Percentiles rank a stretch among this genome's conserved stretches.
phyloP scores from a whole-genome alignment of 2,113 vertebrate genomes.

The Acrocephalus arundinaceus region DNA sequence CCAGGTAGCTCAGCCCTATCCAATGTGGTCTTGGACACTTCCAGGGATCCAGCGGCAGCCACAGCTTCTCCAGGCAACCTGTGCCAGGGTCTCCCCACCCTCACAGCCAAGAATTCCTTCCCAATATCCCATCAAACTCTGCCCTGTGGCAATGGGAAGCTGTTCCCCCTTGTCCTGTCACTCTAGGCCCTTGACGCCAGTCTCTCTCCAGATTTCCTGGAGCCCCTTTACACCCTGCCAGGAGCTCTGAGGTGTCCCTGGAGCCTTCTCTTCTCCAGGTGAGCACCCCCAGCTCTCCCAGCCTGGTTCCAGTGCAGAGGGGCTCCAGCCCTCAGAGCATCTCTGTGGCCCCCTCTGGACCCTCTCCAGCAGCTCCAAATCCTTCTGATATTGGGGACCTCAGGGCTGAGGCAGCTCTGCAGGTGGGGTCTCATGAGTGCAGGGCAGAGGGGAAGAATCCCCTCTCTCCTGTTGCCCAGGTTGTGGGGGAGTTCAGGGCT shows the following conservation, averaged over 20 bases:
- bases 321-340: rapidly evolving
- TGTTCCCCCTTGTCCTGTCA: not conserved
- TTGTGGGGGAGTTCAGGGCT: rapidly evolving
- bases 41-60: not conserved
- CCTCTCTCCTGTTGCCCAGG: not conserved
- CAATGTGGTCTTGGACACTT: rapidly evolving
- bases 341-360: rapidly evolving
- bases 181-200: rapidly evolving
- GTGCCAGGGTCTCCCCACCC: rapidly evolving
- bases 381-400: rapidly evolving
- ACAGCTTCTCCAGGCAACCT: not conserved
- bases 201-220: not conserved
- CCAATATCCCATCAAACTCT: rapidly evolving
- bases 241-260: not conserved
- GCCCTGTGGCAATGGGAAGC: not conserved
- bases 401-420: not conserved
- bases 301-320: not conserved
- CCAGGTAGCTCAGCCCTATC: rapidly evolving
- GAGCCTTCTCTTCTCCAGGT: not conserved
- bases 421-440: rapidly evolving
- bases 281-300: not conserved
- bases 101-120: rapidly evolving
- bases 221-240: rapidly evolving
- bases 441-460: not conserved
- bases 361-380: not conserved